Evolutionary conservation across 2,113 vertebrate genomes (phyloP), one percentile per base, ranked within the genome.

Genomic region (Clinocottus analis): DNA sequence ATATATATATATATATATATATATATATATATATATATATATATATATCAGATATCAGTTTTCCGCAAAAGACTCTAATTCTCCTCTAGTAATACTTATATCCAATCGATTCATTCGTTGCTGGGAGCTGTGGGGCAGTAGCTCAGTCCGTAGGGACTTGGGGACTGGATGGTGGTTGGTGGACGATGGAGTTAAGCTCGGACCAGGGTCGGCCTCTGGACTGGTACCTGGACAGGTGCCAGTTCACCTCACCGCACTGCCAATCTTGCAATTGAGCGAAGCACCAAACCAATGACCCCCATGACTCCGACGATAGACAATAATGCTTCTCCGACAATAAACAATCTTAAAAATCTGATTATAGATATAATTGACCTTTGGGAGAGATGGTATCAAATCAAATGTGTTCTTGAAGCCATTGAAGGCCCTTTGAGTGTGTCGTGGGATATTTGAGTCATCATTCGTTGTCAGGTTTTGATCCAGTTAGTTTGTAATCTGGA

Each of bases 401-500:
- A 29, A 64, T 53, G 47, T 53, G n/a, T 64, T 59, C 64, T 33
- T 74, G 8, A 68, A 37, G 41, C 45, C 39, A 23, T 12, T 27
- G 21, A 56, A 49, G 19, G 35, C 7, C 21, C 7, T 49, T 66
- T 16, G 25, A 25, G 14, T n/a, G 53, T 25, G 4, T 37, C 23
- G 10, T 7, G 6, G 37, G 41, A n/a, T 10, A 13, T 49, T 31
- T 25, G 33, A 75, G 58, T 63, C 16, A 78, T 84, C 62, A 73
- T 66, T 47, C 10, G 7, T 81, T n/a, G 4, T 60, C 62, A 39
- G 56, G 33, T 69, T 76, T 74, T 86, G 87, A 84, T 89, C 87
- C 83, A 72, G 73, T 87, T 82, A 89, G 64, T 43, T 62, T 67
- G 60, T 84, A 84, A 86, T 81, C 89, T 87, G n/a, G n/a, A 74